Base-by-base conservation (phyloP, 2,888 invertebrate species). In the Cotesia congregata region DNA sequence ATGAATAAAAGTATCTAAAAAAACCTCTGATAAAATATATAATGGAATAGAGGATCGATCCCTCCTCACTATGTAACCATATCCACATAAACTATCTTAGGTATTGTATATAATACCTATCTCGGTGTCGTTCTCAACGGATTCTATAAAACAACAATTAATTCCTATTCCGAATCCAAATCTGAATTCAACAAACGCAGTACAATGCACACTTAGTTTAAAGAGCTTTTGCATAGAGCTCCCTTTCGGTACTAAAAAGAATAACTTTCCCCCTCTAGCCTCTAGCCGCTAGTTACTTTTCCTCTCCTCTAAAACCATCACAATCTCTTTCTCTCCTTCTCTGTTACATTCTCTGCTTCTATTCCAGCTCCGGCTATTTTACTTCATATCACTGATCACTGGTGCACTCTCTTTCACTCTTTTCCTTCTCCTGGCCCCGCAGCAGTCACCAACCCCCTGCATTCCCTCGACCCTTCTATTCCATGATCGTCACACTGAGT, bases 41-140 rank as follows among this genome's bases (percentile, higher is more conserved):
- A 30, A 30, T 30, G 3, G 30, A 30, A 30, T 3, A 30, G 30
- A 30, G 67, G 67, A 71, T 75, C 71, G 71, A 75, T 71, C 65
- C 20, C 20, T 59, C 41, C 6, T 68, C 39, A 60, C 67, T 72
- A 9, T 59, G 30, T 39, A 61, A 67, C 40, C 38, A 67, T 72
- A 76, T 72, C 61, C 67, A 59, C 40, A 67, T 39, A 61, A 61
- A 72, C 70, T 2, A 12, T 17, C 38, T 73, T 67, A 30, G 30
- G 30, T 30, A 30, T 30, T 30, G 30, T 30, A 30, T 30, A 30
- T 30, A 30, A 30, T 30, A 30, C 30, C 15, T 40, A 15, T 67
- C 67, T 67, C 6, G 38, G n/a, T 20, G n/a, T 67, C 67, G 67
- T 6, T 41, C 17, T 65, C 30, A 30, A 30, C 30, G 30, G 50